Percentiles rank a stretch among this genome's conserved stretches.
Conservation (phyloP, 2,888 invertebrate genomes). For the Drosophila neonasuta region DNA sequence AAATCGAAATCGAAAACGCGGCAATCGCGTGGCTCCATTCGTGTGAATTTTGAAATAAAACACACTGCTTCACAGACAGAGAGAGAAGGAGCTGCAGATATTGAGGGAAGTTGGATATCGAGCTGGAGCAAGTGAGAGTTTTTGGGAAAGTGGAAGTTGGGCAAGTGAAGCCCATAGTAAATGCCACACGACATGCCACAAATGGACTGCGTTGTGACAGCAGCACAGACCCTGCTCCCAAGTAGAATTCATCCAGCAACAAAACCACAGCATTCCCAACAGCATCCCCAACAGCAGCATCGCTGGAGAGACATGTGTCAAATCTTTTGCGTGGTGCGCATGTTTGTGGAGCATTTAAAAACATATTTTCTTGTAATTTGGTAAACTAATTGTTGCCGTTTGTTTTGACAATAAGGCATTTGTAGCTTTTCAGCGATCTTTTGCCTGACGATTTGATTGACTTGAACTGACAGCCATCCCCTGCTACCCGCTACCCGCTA, state of each 20-base stretch:
- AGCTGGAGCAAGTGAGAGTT: background rate
- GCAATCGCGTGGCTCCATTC: slow-evolving; percentile 53
- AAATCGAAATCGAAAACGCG: slow-evolving; percentile 13
- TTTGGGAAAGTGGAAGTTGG: slow-evolving; percentile 23
- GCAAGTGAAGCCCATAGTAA: slow-evolving; percentile 17
- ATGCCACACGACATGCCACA: slow-evolving; percentile 63
- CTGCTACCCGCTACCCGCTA: background rate
- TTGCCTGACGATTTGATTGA: slow-evolving; percentile 68
- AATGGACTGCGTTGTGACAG: slow-evolving; percentile 68
- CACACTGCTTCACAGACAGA: slow-evolving; percentile 54
- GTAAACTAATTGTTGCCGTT: slow-evolving; percentile 80
- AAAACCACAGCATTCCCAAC: background rate
- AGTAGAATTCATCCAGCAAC: slow-evolving; percentile 19
- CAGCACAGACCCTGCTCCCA: slow-evolving; percentile 8
- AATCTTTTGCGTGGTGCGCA: slow-evolving; percentile 20
- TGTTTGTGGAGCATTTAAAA: slow-evolving; percentile 72
- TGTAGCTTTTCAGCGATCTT: slow-evolving; percentile 76
- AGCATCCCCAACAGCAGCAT: slow-evolving; percentile 4
- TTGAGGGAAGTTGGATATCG: background rate
- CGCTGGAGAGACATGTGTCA: slow-evolving; percentile 63
- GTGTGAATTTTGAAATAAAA: slow-evolving; percentile 73
- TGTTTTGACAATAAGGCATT: slow-evolving; percentile 81
- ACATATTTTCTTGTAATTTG: slow-evolving; percentile 78
- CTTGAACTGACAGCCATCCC: slow-evolving; percentile 60
- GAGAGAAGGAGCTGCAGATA: too few relatives aligned